Evolutionary conservation across 2,113 vertebrate genomes (phyloP), one percentile per base, ranked within the genome.

Genomic region (Ammodytes marinus): DNA sequence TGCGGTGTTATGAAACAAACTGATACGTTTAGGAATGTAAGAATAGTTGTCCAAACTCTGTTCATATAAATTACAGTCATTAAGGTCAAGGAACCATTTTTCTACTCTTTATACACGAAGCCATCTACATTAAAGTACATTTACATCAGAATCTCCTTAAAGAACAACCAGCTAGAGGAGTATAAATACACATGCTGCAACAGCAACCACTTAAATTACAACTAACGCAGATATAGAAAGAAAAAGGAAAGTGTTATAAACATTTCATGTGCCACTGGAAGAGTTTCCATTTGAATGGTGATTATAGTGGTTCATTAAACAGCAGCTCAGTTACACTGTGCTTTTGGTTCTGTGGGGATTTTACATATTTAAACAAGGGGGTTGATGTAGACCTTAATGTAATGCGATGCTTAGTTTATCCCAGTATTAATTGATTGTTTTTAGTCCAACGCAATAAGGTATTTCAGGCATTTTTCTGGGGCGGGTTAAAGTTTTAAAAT

Each of bases 101-200:
- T 83, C 86, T 91, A 88, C 64, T 85, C 82, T 94, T 93, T 89
- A 81, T 82, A 93, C 90, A 93, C 17, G 63, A 82, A 73, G 58
- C 71, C 80, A 90, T 90, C 87, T 91, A 92, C 86, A 86, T 50
- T 69, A 61, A 89, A 64, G 77, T 54, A 88, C 69, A 92, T 91
- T 81, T 90, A 92, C 88, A 91, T 72, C 46, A 81, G 66, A 84
- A 79, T 90, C 91, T 91, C 91, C 89, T 91, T 86, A 84, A 80
- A 91, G 80, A 91, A 79, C 46, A 71, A 82, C 82, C 91, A 93
- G 87, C 88, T 89, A 86, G 84, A 89, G 88, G 88, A 92, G 88
- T 79, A 93, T 93, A 93, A 92, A 94, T 89, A 93, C 83, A 83
- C 46, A 77, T 45, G 79, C 82, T 88, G 77, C 86, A 89, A 77